A percentile compares a stretch with the other conserved stretches of the same genome.
Conservation (phyloP, 2,113 vertebrate species). For the Percopsis transmontana region DNA sequence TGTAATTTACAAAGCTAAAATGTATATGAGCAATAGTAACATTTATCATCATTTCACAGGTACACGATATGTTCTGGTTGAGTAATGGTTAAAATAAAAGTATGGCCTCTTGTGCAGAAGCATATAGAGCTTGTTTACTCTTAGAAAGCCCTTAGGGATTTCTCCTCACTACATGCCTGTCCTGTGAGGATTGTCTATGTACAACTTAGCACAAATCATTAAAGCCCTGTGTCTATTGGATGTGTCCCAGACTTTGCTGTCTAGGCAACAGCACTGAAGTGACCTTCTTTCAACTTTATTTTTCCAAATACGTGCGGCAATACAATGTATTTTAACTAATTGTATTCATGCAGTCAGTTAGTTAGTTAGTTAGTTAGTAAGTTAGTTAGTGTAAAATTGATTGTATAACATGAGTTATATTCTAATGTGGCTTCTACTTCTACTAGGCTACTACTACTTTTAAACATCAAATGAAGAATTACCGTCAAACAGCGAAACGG, state of each 20-base stretch:
- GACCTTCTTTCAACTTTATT: neutral
- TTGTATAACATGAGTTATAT: no score
- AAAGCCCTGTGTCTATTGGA: constrained; percentile 34
- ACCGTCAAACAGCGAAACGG: neutral
- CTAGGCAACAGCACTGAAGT: constrained; percentile 58
- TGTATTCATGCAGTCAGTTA: neutral
- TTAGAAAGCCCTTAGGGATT: constrained; percentile 47
- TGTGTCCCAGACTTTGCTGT: constrained; percentile 26
- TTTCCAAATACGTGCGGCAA: neutral
- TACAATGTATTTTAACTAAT: neutral
- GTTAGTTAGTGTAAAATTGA: no score
- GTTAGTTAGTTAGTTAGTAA: no score
- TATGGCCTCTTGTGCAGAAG: neutral
- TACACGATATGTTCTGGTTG: no score
- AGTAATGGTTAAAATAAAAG: neutral
- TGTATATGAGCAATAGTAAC: no score
- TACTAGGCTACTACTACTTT: no score
- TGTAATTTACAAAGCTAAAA: no score
- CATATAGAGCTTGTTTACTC: constrained; percentile 68
- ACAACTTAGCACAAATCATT: constrained; percentile 62
- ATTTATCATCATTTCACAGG: no score
- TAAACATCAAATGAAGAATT: neutral
- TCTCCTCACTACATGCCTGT: constrained; percentile 39
- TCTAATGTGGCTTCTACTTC: neutral
- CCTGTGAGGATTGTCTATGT: constrained; percentile 45